A percentile compares a stretch with the other conserved stretches of the same genome.
These are phyloP conservation scores for Propithecus perrieri DNA, from an alignment of 2,797 vertebrate genomes.

Conservation along the genomic window DNA sequence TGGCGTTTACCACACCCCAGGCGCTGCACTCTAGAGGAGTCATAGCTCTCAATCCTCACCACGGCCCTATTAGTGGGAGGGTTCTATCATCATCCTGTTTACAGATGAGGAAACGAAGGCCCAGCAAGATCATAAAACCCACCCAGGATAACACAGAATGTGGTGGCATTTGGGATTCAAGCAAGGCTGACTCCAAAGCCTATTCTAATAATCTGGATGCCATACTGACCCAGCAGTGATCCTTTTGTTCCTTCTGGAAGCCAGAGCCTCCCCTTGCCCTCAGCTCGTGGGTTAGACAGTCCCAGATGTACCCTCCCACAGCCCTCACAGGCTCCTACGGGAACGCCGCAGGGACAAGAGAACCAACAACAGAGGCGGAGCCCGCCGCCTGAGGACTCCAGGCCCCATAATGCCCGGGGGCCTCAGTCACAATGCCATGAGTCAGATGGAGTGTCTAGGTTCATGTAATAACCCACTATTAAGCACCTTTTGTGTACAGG, in stretches of 20 bases:
- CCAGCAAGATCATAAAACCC: not conserved
- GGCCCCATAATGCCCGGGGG: fast-evolving
- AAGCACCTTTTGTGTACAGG: not conserved
- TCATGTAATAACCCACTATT: not conserved
- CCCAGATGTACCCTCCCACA: not conserved
- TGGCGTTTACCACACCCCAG: not conserved
- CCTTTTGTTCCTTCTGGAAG: not conserved
- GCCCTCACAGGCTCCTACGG: not conserved
- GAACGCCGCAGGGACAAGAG: not conserved
- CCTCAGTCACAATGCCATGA: not conserved
- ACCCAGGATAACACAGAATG: not conserved
- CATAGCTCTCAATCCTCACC: not conserved
- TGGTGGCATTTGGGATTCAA: not conserved
- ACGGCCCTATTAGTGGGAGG: not conserved
- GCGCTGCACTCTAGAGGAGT: not conserved
- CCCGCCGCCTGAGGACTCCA: too few relatives aligned
- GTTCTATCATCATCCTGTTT: not conserved
- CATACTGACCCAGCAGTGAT: not conserved
- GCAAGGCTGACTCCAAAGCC: not conserved
- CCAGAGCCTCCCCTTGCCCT: not conserved
- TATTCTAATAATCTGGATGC: not conserved
- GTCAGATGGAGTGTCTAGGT: fast-evolving
- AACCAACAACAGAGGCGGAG: not conserved
- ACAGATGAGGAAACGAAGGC: not conserved
- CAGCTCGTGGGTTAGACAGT: not conserved